Conservation (phyloP, 2,113 vertebrate species). For the Passer montanus region DNA sequence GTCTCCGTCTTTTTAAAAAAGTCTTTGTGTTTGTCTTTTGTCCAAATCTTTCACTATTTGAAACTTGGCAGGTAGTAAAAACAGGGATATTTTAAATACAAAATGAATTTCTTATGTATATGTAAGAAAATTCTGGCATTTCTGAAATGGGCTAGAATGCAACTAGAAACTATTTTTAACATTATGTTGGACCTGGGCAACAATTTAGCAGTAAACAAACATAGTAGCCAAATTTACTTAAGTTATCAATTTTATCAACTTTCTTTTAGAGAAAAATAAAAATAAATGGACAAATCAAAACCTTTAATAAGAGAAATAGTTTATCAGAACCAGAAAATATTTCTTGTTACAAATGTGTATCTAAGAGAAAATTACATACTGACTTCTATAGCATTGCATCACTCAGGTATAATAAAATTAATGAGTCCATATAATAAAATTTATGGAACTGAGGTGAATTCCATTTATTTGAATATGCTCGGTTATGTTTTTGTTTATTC, state of each 20-base stretch:
- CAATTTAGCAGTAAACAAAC: background rate
- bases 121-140: background rate
- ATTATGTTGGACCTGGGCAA: background rate
- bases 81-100: background rate
- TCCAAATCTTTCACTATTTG: background rate
- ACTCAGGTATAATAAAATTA: constrained; percentile 76
- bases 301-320: background rate
- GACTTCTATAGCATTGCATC: background rate
- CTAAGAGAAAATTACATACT: constrained; percentile 45
- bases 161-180: background rate
- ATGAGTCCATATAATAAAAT: constrained; percentile 77
- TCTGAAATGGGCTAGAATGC: background rate
- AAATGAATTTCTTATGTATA: background rate
- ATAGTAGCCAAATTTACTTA: background rate
- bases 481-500: constrained; percentile 86
- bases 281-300: background rate
- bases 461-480: constrained; percentile 82
- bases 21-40: background rate
- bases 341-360: constrained; percentile 56
- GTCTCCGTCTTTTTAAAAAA: background rate
- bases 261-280: background rate
- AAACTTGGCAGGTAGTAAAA: background rate
- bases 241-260: background rate
- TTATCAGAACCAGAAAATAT: constrained; percentile 39
- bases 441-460: constrained; percentile 79